Conservation (phyloP, 2,113 vertebrate species). For the Ariopsis seemanni region DNA sequence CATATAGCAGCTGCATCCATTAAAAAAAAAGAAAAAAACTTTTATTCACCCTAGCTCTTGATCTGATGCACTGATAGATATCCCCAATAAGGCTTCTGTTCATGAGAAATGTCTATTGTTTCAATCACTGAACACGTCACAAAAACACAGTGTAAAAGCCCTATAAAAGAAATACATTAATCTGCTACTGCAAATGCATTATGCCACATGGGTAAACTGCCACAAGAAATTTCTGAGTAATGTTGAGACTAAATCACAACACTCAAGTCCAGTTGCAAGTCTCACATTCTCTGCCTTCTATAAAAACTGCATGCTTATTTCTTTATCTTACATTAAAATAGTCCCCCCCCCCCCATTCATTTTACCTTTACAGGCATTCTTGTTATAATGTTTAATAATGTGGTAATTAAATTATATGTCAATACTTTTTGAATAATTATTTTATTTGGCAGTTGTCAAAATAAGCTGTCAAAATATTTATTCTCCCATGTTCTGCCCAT, state of each 20-base stretch:
- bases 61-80: slow-evolving; percentile 66
- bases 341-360: too few species aligned
- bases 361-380: neutral
- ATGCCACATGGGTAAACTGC: slow-evolving; percentile 5
- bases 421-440: neutral
- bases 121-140: slow-evolving; percentile 54
- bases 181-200: slow-evolving; percentile 33
- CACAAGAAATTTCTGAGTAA: slow-evolving; percentile 36
- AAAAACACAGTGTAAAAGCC: slow-evolving; percentile 55
- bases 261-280: slow-evolving; percentile 32
- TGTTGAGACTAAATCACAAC: slow-evolving; percentile 34
- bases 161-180: neutral
- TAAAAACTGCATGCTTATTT: slow-evolving; percentile 14
- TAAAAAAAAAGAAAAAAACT: neutral
- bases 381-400: neutral
- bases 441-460: neutral
- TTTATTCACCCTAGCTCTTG: neutral
- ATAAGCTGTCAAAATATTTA: neutral
- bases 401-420: neutral
- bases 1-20: slow-evolving; percentile 38
- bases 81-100: slow-evolving; percentile 28
- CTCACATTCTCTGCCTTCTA: neutral
- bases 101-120: slow-evolving; percentile 62
- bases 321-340: slow-evolving; percentile 4
- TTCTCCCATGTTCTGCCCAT: slow-evolving; percentile 28